Base-by-base conservation (phyloP, 2,113 vertebrate species). In the Hymenochirus boettgeri region DNA sequence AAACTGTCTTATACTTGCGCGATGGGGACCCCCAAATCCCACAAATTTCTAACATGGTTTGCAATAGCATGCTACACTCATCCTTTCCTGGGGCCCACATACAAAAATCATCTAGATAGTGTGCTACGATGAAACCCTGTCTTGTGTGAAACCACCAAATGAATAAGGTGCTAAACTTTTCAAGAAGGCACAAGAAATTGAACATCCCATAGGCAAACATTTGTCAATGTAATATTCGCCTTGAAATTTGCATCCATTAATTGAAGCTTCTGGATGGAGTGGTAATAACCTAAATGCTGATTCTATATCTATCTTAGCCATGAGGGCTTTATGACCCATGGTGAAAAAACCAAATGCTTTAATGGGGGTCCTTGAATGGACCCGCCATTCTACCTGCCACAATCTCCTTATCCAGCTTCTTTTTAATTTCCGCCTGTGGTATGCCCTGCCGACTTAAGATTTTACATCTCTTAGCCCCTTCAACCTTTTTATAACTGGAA, bases 201-300 rank as follows among this genome's bases (percentile, higher is more conserved):
- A 12, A n/a, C 52, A 54, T 6, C 52, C 52, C 52, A 54, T 54
- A 5, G 52, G 52, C 4, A 56, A 12, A 19, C 53, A 56, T 2
- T n/a, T 9, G 12, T 56, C 53, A 4, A 56, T 29, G 11, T 21
- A 56, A 56, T 10, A 56, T 8, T 2, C 17, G 17, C 10, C 26
- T 11, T 29, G 15, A 17, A 18, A 31, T 15, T n/a, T 5, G 17
- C 50, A 52, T 18, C 53, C 12, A 31, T 18, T 17, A 33, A 35
- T 13, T 15, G 5, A 42, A 42, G 13, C 13, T 42, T 42, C 37
- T 17, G 37, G 17, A 42, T 55, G 26, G 1, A 55, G 7, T 1
- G 13, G 52, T 2, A 55, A 12, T 11, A 56, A 9, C 1, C 53
- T 10, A 10, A 56, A 56, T 5, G 18, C 26, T 2, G 53, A 29